These are phyloP conservation scores for Colossoma macropomum DNA, from an alignment of 2,113 vertebrate genomes.

Conservation along the genomic window DNA sequence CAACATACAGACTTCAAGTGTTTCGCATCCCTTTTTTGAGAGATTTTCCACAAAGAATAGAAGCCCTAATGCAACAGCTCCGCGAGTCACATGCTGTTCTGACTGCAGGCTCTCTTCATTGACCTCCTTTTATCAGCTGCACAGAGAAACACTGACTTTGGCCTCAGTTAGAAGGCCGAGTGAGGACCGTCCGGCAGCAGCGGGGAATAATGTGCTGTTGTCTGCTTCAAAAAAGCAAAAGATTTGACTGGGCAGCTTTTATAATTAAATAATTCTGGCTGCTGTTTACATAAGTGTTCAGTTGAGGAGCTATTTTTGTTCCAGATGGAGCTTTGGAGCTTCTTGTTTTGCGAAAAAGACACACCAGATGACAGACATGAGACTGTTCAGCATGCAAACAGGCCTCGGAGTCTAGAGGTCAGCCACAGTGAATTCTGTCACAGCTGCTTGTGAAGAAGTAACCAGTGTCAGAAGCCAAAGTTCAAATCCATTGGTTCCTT, in stretches of 20 bases:
- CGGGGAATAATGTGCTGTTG: conserved; percentile 5
- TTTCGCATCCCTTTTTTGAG: too few relatives aligned
- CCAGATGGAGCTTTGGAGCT: too few relatives aligned
- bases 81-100: background rate
- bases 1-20: background rate
- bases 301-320: background rate
- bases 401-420: background rate
- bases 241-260: background rate
- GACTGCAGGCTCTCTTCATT: background rate
- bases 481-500: conserved; percentile 23
- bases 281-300: too few relatives aligned
- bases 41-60: too few relatives aligned
- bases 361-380: background rate
- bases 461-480: conserved; percentile 1
- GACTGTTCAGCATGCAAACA: background rate
- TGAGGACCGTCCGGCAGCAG: conserved; percentile 12
- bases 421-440: background rate
- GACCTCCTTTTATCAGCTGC: background rate
- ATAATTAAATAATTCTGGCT: background rate
- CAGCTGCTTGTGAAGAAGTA: background rate
- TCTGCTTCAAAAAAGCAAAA: background rate
- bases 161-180: too few relatives aligned
- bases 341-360: background rate
- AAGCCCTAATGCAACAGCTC: too few relatives aligned
- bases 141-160: too few relatives aligned